Conservation (phyloP, 2,113 vertebrate genomes). For the Otocyon megalotis region DNA sequence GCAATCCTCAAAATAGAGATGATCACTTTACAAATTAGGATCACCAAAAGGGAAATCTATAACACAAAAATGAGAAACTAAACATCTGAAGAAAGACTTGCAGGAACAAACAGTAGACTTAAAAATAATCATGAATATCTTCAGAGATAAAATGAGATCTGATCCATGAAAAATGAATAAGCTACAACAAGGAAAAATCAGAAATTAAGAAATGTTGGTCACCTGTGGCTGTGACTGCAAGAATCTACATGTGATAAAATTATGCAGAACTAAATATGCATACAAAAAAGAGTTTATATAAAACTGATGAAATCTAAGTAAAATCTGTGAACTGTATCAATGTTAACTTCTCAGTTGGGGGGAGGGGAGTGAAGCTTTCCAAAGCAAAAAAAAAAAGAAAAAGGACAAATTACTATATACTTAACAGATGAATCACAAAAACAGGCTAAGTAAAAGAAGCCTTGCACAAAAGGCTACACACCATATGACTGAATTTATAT, state of each 20-base stretch:
- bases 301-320: constrained; percentile 26
- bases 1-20: background rate
- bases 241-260: background rate
- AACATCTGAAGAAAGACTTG: background rate
- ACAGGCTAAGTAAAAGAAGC: background rate
- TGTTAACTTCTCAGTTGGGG: background rate
- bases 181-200: background rate
- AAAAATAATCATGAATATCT: background rate
- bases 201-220: background rate
- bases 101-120: constrained; percentile 31
- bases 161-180: constrained; percentile 2
- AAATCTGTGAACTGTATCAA: background rate
- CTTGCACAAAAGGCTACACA: background rate
- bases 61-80: constrained; percentile 5
- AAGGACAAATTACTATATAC: background rate
- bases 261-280: constrained; percentile 17
- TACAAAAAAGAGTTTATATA: background rate
- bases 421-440: background rate
- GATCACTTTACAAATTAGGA: background rate
- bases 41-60: background rate
- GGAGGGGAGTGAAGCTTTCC: background rate
- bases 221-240: background rate
- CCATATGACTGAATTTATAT: background rate
- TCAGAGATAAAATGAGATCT: constrained; percentile 12
- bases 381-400: background rate